These are phyloP conservation scores for Thaumatotibia leucotreta DNA, from an alignment of 1,140 invertebrate genomes.

Conservation along the genomic window DNA sequence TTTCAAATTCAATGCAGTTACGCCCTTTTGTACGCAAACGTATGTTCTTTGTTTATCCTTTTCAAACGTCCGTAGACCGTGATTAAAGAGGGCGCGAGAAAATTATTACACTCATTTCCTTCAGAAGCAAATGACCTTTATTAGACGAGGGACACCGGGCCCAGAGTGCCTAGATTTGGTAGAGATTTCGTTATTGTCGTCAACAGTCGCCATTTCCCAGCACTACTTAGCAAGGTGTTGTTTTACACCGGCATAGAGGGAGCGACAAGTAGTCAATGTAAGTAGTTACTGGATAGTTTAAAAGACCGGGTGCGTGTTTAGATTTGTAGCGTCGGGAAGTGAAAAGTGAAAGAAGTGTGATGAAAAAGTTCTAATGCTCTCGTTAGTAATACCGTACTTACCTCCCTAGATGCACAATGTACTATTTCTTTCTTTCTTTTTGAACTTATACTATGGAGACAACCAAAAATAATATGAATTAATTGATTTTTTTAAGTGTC, in stretches of 20 bases:
- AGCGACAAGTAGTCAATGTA: no score
- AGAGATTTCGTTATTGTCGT: not conserved
- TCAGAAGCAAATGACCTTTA: constrained; percentile 1
- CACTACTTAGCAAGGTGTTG: not conserved
- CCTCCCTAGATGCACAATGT: no score
- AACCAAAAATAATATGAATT: no score
- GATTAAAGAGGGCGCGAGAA: constrained; percentile 3
- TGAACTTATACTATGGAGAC: no score
- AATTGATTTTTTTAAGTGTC: no score
- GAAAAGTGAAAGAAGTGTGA: no score
- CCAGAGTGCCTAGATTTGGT: not conserved
- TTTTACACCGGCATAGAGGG: not conserved
- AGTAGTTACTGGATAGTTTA: no score
- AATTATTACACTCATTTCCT: constrained; percentile 5
- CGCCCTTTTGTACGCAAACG: not conserved
- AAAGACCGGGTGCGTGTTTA: no score
- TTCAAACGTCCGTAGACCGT: not conserved
- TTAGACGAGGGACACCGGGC: not conserved
- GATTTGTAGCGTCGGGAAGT: no score
- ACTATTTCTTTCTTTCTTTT: no score
- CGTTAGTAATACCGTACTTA: no score
- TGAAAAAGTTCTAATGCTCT: no score
- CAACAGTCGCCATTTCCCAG: not conserved
- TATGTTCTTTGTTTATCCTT: constrained; percentile 1
- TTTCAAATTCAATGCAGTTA: not conserved